phyloP scores from a whole-genome alignment of 1,140 invertebrate genomes.

The Pissodes strobi region DNA sequence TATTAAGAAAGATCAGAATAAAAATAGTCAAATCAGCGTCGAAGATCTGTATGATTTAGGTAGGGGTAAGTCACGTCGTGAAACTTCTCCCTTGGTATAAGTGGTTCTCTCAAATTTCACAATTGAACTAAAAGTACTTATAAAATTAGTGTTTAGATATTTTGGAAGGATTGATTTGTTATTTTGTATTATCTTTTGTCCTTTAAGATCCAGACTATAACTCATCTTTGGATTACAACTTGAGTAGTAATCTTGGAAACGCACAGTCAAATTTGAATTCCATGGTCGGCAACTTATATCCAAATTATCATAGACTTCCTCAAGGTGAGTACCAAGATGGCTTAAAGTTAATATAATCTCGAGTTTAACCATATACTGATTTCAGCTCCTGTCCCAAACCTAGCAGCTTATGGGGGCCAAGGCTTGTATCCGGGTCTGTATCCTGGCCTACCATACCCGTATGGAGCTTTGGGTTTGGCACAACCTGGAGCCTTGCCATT shows the following conservation, averaged over 20 bases:
- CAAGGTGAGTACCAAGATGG: too few species aligned
- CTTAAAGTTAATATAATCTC: too few species aligned
- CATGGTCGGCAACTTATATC: slow-evolving; percentile 14
- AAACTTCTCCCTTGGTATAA: too few species aligned
- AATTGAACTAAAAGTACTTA: too few species aligned
- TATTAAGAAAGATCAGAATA: slow-evolving; percentile 65
- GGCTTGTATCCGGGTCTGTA: slow-evolving; percentile 48
- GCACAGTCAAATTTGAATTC: slow-evolving; percentile 2
- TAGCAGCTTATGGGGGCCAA: slow-evolving; percentile 21
- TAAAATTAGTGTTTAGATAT: too few species aligned
- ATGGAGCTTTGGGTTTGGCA: slow-evolving; percentile 41
- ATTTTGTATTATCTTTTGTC: too few species aligned
- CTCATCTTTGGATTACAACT: slow-evolving; percentile 41
- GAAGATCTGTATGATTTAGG: slow-evolving; percentile 66
- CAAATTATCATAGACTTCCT: slow-evolving; percentile 19
- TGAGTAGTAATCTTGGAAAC: slow-evolving; percentile 39
- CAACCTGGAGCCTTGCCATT: slow-evolving; percentile 8
- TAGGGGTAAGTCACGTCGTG: slow-evolving; percentile 1
- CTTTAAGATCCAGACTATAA: slow-evolving; percentile 49
- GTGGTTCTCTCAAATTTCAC: too few species aligned
- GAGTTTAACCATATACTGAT: too few species aligned
- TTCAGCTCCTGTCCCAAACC: neutral
- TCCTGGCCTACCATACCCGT: slow-evolving; percentile 41
- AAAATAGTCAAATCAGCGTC: slow-evolving; percentile 57
- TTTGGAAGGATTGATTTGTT: too few species aligned